phyloP scores from a whole-genome alignment of 2,797 vertebrate species.

The Liasis olivaceus region DNA sequence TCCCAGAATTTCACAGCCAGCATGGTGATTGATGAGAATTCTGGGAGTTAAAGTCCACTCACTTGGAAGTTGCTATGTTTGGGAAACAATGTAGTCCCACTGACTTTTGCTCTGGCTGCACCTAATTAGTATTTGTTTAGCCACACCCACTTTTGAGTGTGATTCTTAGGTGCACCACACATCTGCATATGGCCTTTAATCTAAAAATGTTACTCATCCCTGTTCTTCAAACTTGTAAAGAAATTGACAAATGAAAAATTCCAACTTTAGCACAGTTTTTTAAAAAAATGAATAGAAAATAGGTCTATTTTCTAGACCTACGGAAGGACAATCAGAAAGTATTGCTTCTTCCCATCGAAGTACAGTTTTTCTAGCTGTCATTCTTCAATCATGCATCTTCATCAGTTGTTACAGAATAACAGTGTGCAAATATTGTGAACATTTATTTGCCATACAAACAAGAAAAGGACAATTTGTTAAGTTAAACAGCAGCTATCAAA shows the following conservation, averaged over 20 bases:
- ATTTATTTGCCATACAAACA: conserved; percentile 45
- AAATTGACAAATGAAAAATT: not conserved
- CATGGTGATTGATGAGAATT: too few relatives aligned
- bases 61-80: too few relatives aligned
- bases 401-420: conserved; percentile 32
- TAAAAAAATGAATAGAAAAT: too few relatives aligned
- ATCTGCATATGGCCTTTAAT: too few relatives aligned
- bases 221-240: not conserved
- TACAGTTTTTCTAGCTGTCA: not conserved
- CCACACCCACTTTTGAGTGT: too few relatives aligned
- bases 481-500: conserved; percentile 39
- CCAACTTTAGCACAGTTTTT: not conserved
- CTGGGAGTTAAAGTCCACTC: too few relatives aligned
- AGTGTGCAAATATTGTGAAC: conserved; percentile 47
- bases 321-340: too few relatives aligned
- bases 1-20: too few relatives aligned
- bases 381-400: conserved; percentile 30
- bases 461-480: conserved; percentile 50
- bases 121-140: too few relatives aligned
- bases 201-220: not conserved
- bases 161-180: too few relatives aligned
- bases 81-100: too few relatives aligned
- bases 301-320: not conserved
- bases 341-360: conserved; percentile 10
- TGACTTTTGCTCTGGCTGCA: too few relatives aligned